Evolutionary conservation across 2,797 vertebrate genomes (phyloP), one percentile per base, ranked within the genome.

Genomic region (Gadopsis marmoratus): DNA sequence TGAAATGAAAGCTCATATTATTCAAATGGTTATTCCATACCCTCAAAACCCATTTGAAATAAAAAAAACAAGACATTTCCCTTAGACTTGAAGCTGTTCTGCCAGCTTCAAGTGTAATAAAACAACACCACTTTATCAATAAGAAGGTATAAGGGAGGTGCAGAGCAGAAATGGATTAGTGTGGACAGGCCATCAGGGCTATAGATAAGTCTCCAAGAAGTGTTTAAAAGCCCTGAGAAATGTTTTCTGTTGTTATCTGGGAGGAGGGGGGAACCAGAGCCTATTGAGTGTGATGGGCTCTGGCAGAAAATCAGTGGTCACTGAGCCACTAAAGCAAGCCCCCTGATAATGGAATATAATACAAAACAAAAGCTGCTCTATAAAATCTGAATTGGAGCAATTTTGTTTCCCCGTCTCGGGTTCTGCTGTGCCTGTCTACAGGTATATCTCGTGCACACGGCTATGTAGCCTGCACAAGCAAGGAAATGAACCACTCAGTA

Each of bases 221-320:
- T 95, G 91, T 95, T 96, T 96, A 96, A 96, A 97, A 95, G 95
- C 94, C 95, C 95, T 92, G 95, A 96, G 95, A 96, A 96, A 96
- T 95, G 94, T 95, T 92, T 82, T 96, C 93, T 94, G 94, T 93
- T 83, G 81, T 95, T 97, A 95, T 96, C 95, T 94, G 86, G 89
- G 89, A 89, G 82, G 90, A 91, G 90, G 86, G 79, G 75, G 88
- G 89, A 83, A 89, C 54, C 5, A 17, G 26, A 48, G 79, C 71
- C 93, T 92, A 96, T 96, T 96, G 95, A 97, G 95, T 94, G 93
- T 96, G 95, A 97, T 96, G 95, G 93, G 90, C 94, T 92, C 92
- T 96, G 96, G 96, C 96, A 97, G 96, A 96, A 97, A 97, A 97
- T 97, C 97, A 95, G 95, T 97, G 92, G 86, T 90, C 87, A 90